Evolutionary conservation across 2,113 vertebrate species (phyloP).

Genomic region (Melanerpes aurifrons): DNA sequence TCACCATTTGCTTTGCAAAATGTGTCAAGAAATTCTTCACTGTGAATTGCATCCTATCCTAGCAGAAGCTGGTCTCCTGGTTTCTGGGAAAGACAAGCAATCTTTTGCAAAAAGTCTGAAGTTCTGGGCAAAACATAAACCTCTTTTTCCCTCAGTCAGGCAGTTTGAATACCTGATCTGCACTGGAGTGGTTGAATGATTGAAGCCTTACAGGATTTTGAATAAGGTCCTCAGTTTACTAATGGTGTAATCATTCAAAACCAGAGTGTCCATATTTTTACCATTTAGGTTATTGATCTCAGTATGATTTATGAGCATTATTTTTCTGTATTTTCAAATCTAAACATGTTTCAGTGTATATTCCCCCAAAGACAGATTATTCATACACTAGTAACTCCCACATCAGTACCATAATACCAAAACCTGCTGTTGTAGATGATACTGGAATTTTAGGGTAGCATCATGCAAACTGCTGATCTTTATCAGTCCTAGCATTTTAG

Average conservation of each 20-base stretch:
- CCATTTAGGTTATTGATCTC: background rate
- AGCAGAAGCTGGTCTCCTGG: background rate
- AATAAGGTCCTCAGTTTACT: background rate
- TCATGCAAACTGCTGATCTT: background rate
- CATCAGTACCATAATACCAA: background rate
- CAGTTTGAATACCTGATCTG: background rate
- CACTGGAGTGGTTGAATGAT: background rate
- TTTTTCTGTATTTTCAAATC: conserved; percentile 3
- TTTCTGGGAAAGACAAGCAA: background rate
- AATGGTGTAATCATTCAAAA: background rate
- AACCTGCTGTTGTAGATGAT: background rate
- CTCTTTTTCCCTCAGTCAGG: background rate
- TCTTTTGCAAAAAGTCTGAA: background rate
- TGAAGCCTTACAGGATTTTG: background rate
- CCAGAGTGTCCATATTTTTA: background rate
- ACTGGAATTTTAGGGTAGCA: background rate
- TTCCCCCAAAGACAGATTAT: background rate
- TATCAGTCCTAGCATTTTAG: background rate
- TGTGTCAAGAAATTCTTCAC: background rate
- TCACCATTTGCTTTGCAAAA: background rate
- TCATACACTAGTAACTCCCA: conserved; percentile 5
- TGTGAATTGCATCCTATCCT: background rate
- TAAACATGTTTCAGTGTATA: background rate
- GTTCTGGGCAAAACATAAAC: background rate
- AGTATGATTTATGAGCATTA: background rate